Evolutionary conservation across 2,888 invertebrate genomes (phyloP).

Genomic region (Zeuzera pyrina): DNA sequence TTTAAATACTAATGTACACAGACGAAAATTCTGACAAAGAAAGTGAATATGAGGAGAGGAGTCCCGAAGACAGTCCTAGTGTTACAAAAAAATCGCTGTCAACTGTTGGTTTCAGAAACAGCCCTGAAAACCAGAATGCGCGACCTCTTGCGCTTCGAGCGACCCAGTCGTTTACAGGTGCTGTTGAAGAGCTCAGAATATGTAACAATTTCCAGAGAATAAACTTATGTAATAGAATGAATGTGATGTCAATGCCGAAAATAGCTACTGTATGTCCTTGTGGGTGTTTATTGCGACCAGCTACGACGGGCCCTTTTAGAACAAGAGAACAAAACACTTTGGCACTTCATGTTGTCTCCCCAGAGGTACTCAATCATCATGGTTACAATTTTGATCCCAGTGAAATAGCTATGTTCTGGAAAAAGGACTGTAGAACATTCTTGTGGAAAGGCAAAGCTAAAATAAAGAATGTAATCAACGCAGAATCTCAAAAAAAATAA

Average conservation of each 20-base stretch:
- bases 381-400: slow-evolving; percentile 70
- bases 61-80: slow-evolving; percentile 43
- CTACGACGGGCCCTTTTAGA: slow-evolving; percentile 45
- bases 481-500: too few relatives aligned
- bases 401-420: slow-evolving; percentile 78
- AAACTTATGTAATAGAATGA: slow-evolving; percentile 43
- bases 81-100: slow-evolving; percentile 59
- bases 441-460: slow-evolving; percentile 68
- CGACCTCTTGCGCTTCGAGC: slow-evolving; percentile 52
- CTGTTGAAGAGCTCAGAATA: slow-evolving; percentile 50
- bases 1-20: slow-evolving; percentile 48
- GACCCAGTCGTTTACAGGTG: slow-evolving; percentile 60
- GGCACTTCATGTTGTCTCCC: slow-evolving; percentile 59
- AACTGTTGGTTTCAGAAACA: slow-evolving; percentile 52
- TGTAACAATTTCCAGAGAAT: slow-evolving; percentile 51
- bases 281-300: slow-evolving; percentile 50
- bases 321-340: slow-evolving; percentile 56
- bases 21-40: slow-evolving; percentile 61
- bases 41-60: slow-evolving; percentile 51
- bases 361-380: slow-evolving; percentile 68
- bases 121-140: slow-evolving; percentile 41
- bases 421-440: slow-evolving; percentile 81
- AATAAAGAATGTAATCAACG: slow-evolving; percentile 40
- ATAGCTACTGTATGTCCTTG: slow-evolving; percentile 53
- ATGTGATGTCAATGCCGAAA: slow-evolving; percentile 36